Evolutionary conservation across 2,797 vertebrate genomes (phyloP), one percentile per base, ranked within the genome.

Genomic region (Leucoraja ocellata): DNA sequence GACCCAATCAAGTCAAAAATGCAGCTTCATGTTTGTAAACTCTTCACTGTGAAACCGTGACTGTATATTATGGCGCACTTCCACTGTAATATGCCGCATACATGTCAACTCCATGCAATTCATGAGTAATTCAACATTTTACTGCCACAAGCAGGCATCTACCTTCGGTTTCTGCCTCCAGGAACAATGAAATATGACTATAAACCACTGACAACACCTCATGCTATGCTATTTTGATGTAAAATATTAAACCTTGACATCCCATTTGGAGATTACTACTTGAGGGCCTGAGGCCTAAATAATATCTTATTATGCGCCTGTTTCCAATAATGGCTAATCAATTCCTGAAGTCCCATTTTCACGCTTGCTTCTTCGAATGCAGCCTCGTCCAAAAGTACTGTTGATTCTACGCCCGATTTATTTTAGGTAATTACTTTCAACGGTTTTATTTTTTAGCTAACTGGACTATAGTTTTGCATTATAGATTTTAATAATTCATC

Each of bases 161-260:
- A 92, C 76, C 76, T 92, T 76, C 76, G 46, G n/a, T 46, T 76
- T 28, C 74, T 76, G 58, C 71, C 71, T 92, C 39, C 90, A 92
- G 90, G 68, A 92, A 54, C 39, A 92, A 92, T 92, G 76, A 92
- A 74, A n/a, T 74, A 92, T 92, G 54, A 92, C 71, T 21, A 54
- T 36, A 91, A 21, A 74, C 90, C 54, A 46, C 71, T 58, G 68
- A 58, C 13, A 25, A 92, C 39, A 92, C 71, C 73, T 92, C 68
- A 92, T 92, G 76, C 90, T 92, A 76, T 92, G 14, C 71, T 71
- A 14, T 68, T 74, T 76, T 76, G 28, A 71, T 92, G 68, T 76
- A 92, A 76, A 92, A 92, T 92, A 76, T 92, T 54, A 76, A 54
- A 74, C 71, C 90, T 92, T 92, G 90, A 74, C 65, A 92, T 74